Evolutionary conservation across 2,888 invertebrate genomes (phyloP).

Genomic region (Sericinus montela): DNA sequence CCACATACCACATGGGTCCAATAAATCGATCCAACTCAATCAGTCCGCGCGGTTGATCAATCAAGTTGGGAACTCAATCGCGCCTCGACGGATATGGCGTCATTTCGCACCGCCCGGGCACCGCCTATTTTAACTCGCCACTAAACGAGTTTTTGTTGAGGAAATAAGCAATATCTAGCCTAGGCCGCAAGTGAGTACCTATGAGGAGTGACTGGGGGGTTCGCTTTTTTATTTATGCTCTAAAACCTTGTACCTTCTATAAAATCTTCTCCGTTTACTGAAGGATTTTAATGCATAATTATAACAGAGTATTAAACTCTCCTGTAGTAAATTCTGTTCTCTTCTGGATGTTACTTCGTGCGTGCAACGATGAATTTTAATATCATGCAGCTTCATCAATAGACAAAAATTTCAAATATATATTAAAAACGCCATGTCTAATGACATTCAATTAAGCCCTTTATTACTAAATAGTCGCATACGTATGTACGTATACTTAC

Average conservation of each 20-base stretch:
- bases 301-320: too few relatives aligned
- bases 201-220: not conserved
- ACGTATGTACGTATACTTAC: too few relatives aligned
- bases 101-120: slow-evolving; percentile 42
- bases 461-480: too few relatives aligned
- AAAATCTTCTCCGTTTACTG: too few relatives aligned
- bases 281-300: too few relatives aligned
- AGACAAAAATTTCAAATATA: too few relatives aligned
- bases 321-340: too few relatives aligned
- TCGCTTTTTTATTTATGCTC: not conserved
- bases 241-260: not conserved
- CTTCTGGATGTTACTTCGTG: too few relatives aligned
- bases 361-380: too few relatives aligned
- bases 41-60: slow-evolving; percentile 42
- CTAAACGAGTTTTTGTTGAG: slow-evolving; percentile 50
- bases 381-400: too few relatives aligned
- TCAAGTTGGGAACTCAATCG: slow-evolving; percentile 47
- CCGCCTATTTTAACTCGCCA: slow-evolving; percentile 64
- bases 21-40: slow-evolving; percentile 31
- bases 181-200: slow-evolving; percentile 12
- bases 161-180: slow-evolving; percentile 35
- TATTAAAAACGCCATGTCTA: too few relatives aligned
- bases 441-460: too few relatives aligned
- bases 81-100: slow-evolving; percentile 51
- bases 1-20: slow-evolving; percentile 21